Conservation (phyloP, 1,140 invertebrate species). For the Tetraneura akinire region DNA sequence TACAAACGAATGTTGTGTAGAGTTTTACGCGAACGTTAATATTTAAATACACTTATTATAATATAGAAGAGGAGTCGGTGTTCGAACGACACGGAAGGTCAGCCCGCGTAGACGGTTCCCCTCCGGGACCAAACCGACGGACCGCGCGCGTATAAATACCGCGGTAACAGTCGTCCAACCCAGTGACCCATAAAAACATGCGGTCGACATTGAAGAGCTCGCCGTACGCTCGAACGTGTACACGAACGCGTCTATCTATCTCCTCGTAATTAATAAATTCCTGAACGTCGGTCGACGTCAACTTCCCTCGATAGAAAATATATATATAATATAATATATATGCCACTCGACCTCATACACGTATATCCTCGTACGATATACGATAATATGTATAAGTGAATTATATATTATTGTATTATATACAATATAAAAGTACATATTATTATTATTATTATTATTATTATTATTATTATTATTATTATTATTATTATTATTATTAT, state of each 20-base stretch:
- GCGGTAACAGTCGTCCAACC: slow-evolving; percentile 4
- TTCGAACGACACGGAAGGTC: background rate
- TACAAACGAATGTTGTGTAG: too few relatives aligned
- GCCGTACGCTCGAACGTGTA: background rate
- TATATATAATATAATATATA: too few relatives aligned
- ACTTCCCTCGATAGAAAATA: slow-evolving; percentile 4
- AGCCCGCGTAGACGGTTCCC: background rate
- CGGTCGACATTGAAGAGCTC: background rate
- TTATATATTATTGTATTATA: too few relatives aligned
- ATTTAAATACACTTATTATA: too few relatives aligned
- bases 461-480: too few relatives aligned
- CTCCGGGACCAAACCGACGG: background rate
- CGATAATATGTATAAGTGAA: too few relatives aligned
- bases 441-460: too few relatives aligned
- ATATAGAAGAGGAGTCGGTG: background rate
- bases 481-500: background rate
- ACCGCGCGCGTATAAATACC: background rate
- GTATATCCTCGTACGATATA: too few relatives aligned
- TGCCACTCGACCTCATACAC: slow-evolving; percentile 38
- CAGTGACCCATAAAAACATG: slow-evolving; percentile 44
- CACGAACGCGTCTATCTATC: background rate
- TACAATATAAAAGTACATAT: too few relatives aligned
- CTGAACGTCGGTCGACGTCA: slow-evolving; percentile 33
- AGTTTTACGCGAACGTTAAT: too few relatives aligned
- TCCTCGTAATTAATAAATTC: slow-evolving; percentile 47